Evolutionary conservation across 2,113 vertebrate genomes (phyloP).

Genomic region (Caretta caretta): DNA sequence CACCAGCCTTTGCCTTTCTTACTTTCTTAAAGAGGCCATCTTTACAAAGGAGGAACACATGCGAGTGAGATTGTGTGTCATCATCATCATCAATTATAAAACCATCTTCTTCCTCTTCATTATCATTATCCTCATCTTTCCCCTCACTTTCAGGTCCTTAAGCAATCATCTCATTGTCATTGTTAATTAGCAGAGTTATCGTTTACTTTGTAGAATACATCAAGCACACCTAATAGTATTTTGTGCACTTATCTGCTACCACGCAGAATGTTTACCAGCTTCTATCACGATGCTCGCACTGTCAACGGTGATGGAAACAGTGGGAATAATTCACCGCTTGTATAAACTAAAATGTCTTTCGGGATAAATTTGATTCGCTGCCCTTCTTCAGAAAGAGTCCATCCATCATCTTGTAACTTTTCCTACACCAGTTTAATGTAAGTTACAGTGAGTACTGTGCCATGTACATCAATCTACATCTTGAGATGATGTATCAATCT

Average conservation of each 20-base stretch:
- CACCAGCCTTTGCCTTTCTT: background rate
- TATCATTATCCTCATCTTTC: background rate
- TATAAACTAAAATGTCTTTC: background rate
- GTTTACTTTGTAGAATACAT: background rate
- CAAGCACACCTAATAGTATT: background rate
- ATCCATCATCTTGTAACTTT: background rate
- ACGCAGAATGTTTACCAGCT: background rate
- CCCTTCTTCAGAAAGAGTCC: background rate
- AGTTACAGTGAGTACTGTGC: background rate
- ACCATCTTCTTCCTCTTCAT: background rate
- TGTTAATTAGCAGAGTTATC: background rate
- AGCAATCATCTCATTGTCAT: background rate
- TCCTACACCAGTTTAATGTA: background rate
- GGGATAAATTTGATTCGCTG: background rate
- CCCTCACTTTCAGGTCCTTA: background rate
- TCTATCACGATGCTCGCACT: background rate
- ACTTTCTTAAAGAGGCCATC: background rate
- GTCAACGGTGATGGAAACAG: background rate
- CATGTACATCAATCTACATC: background rate
- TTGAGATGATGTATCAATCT: background rate
- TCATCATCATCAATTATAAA: background rate
- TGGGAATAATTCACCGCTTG: background rate
- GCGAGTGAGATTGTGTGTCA: background rate
- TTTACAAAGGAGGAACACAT: background rate
- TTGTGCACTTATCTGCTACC: background rate